These are phyloP conservation scores for Brachyrhaphis roseni DNA, from an alignment of 2,797 vertebrate species.

Conservation along the genomic window DNA sequence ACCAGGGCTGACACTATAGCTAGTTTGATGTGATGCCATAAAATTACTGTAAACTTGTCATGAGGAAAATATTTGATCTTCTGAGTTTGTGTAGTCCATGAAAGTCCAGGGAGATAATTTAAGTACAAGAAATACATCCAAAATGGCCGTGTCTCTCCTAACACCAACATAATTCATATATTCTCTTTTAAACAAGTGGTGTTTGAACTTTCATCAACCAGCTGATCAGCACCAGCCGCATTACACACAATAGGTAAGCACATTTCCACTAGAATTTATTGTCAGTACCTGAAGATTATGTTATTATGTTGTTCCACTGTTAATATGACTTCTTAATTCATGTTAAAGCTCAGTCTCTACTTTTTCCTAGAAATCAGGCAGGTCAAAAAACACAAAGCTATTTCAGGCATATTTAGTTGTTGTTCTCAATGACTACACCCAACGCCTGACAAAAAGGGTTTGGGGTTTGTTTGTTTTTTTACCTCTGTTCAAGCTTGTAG, in stretches of 20 bases:
- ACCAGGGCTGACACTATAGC: not conserved
- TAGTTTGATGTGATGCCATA: not conserved
- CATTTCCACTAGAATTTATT: not conserved
- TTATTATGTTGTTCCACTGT: not conserved
- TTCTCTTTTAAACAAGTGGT: not conserved
- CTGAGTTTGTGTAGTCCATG: no score
- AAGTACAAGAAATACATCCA: not conserved
- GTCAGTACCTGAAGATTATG: not conserved
- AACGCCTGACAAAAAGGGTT: not conserved
- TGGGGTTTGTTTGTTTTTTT: not conserved
- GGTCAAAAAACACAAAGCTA: not conserved
- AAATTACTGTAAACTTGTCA: not conserved
- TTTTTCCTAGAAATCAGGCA: not conserved
- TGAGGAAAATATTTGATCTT: not conserved
- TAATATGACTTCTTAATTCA: not conserved
- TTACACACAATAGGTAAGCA: not conserved
- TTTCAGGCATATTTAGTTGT: not conserved
- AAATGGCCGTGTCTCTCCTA: not conserved
- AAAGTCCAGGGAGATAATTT: not conserved
- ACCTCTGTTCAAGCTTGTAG: not conserved
- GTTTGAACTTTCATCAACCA: not conserved
- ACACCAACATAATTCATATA: not conserved
- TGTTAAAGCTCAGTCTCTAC: not conserved
- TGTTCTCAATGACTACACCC: not conserved
- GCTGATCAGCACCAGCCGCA: not conserved